Base-by-base conservation (phyloP, 2,797 vertebrate species). In the Telmatherina bonti region DNA sequence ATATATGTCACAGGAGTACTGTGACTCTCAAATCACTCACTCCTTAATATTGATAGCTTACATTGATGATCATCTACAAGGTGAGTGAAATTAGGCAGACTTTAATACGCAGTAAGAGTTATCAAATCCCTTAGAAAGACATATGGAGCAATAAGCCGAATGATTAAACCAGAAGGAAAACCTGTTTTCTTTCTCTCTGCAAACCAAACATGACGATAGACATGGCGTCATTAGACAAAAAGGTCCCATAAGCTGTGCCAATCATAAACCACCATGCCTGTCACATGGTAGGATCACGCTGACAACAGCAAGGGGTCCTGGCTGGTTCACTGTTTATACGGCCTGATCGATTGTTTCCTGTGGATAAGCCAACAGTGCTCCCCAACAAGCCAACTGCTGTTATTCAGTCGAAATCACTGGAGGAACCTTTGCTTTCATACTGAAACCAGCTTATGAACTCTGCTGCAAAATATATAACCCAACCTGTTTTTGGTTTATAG, bases 241-340 rank as follows among this genome's bases (percentile, higher is more conserved):
- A 75, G 66, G 78, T 83, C 86, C 85, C 90, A 89, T 89, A 78
- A 85, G 82, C 74, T 57, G 69, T 85, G 87, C 82, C 91, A 89
- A 84, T 90, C 88, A 88, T 79, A 87, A 51, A 74, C 16, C 71
- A 49, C 41, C 73, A 58, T 64, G 81, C 77, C 81, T 78, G 79
- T 93, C 91, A 93, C 90, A 90, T 89, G 90, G 76, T 70, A 12
- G 47, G 43, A 36, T 51, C 91, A 31, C 78, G 85, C 88, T 91
- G 91, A 74, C 68, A 68, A 36, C 82, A 83, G 77, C 76, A 31
- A 78, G 89, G 15, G 74, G 77, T 82, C 77, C 81, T 91, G 84
- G 85, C 85, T 81, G 78, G 47, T 86, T 86, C 76, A 36, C 78
- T 92, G 89, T 92, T 92, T 92, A 88, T 91, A 90, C 85, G 81